Evolutionary conservation across 92 coral and sea anemone species (phyloP).

Genomic region (Bergia puertoricense): DNA sequence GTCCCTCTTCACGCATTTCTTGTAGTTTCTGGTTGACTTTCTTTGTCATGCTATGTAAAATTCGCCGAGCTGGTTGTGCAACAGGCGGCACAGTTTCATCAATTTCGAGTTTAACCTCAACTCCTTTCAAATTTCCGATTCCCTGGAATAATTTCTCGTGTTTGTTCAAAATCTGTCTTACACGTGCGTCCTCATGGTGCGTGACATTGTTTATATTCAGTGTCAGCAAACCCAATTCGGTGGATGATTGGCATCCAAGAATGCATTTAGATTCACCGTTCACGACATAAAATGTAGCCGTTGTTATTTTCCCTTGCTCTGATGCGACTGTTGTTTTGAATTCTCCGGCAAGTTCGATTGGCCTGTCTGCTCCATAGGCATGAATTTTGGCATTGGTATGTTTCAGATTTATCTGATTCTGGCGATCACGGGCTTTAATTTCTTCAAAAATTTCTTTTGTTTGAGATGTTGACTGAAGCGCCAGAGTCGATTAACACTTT

Average conservation of each 20-base stretch:
- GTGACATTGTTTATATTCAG: constrained; percentile 19
- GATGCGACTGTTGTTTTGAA: constrained; percentile 40
- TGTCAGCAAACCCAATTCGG: constrained; percentile 32
- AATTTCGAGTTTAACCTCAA: too few relatives aligned
- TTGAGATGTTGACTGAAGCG: constrained; percentile 55
- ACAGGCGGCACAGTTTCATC: too few relatives aligned
- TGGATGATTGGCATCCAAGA: constrained; percentile 12
- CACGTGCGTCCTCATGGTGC: constrained; percentile 33
- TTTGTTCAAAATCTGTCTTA: constrained; percentile 29
- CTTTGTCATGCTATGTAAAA: too few relatives aligned
- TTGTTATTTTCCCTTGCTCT: constrained; percentile 38
- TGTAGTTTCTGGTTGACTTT: too few relatives aligned
- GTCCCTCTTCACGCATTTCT: too few relatives aligned
- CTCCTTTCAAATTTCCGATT: neutral
- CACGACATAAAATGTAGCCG: constrained; percentile 48
- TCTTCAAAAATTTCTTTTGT: constrained; percentile 1
- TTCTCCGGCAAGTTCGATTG: constrained; percentile 47
- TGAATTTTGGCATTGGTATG: constrained; percentile 38
- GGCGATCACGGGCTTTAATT: constrained; percentile 10
- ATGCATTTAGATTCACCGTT: constrained; percentile 29
- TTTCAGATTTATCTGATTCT: neutral
- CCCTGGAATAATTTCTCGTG: constrained; percentile 53
- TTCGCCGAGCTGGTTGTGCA: too few relatives aligned
- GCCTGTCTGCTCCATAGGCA: constrained; percentile 51
- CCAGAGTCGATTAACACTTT: constrained; percentile 53